Base-by-base conservation (phyloP, 30 jellyfish, hydroid and myxozoan species). In the Turritopsis rubra region DNA sequence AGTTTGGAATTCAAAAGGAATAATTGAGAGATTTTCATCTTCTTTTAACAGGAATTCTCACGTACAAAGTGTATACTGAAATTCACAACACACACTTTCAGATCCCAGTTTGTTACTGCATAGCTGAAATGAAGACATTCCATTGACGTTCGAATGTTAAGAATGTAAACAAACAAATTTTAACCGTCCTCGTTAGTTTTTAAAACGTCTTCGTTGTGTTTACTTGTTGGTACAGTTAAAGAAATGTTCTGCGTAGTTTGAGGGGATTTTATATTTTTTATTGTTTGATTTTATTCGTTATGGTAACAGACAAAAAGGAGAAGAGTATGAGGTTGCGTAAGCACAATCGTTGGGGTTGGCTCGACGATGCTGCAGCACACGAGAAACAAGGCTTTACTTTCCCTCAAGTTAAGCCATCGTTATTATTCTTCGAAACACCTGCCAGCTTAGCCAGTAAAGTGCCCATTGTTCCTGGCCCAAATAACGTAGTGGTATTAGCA, bases 391-490 rank as follows among this genome's bases (percentile, higher is more conserved):
- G 74, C 52, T 87, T 84, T 52, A 84, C 96, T 8, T 88, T 79
- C 60, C 98, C 98, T 1, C 98, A 92, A 79, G 84, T 87, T 17
- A 76, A 90, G 53, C 96, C 98, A 9, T 54, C 95, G n/a, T 21
- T 83, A 65, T 52, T 88, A 21, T 30, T 80, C 78, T 85, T 75
- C 24, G 98, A 92, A 81, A 87, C 96, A 31, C 75, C 89, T 21
- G 60, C 60, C 54, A 92, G 98, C 65, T 83, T 92, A 79, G 96
- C 84, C 82, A 72, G 95, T 24, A 92, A 92, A 71, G 94, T 92
- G 4, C 98, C 96, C 1, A 26, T 87, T 76, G 79, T 87, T 8
- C 98, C 96, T 52, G 95, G 91, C 28, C 90, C 81, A 0, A 87
- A 79, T 27, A 88, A 81, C 22, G 26, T 41, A 9, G 89, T 87